A percentile compares a stretch with the other conserved stretches of the same genome.
Conservation (phyloP, 2,888 invertebrate genomes). For the Chromoteleia sp. region DNA sequence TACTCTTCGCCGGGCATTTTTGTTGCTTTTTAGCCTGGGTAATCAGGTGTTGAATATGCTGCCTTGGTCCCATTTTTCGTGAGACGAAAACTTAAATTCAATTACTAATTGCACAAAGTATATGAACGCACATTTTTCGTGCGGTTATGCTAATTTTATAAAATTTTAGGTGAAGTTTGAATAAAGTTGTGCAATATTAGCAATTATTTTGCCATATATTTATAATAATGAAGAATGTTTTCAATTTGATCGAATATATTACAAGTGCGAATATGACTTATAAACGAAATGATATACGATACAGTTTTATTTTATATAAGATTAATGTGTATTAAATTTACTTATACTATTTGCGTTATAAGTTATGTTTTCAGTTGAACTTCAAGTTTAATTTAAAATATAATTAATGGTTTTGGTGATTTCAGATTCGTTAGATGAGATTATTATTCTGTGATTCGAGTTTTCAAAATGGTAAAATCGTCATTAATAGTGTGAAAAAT, state of each 20-base stretch:
- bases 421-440: too few relatives aligned
- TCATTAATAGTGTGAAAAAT: not conserved
- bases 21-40: constrained; percentile 52
- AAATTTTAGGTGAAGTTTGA: constrained; percentile 45
- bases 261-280: not conserved
- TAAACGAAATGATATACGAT: not conserved
- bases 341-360: not conserved
- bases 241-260: not conserved
- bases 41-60: constrained; percentile 67
- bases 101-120: constrained; percentile 56
- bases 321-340: too few relatives aligned
- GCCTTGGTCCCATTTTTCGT: constrained; percentile 60
- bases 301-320: too few relatives aligned
- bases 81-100: constrained; percentile 64
- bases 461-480: not conserved
- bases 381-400: too few relatives aligned
- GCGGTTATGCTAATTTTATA: constrained; percentile 45
- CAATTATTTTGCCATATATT: constrained; percentile 18
- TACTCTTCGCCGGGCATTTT: constrained; percentile 47
- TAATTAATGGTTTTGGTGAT: too few relatives aligned
- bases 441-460: not conserved
- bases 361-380: too few relatives aligned
- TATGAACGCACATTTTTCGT: constrained; percentile 29
- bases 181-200: constrained; percentile 18
- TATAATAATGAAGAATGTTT: constrained; percentile 8